phyloP scores from a whole-genome alignment of 2,888 invertebrate genomes.

The Steinernema hermaphroditum region DNA sequence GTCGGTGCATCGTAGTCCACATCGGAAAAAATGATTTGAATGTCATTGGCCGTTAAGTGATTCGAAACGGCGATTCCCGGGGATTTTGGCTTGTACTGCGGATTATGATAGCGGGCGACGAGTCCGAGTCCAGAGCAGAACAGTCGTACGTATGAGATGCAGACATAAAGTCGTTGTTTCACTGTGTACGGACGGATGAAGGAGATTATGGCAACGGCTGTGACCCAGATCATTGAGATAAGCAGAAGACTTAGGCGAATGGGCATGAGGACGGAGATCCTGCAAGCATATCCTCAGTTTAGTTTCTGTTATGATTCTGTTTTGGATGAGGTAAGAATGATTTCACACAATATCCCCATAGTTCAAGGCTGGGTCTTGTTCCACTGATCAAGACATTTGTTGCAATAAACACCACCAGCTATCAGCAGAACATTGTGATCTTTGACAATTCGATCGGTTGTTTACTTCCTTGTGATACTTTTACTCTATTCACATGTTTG shows the following conservation, averaged over 20 bases:
- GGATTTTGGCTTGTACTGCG: constrained; percentile 34
- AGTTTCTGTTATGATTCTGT: too few relatives aligned
- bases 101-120: constrained; percentile 35
- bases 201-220: constrained; percentile 15
- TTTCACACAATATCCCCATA: too few relatives aligned
- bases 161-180: constrained; percentile 26
- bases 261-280: background rate
- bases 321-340: too few relatives aligned
- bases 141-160: constrained; percentile 30
- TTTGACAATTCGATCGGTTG: too few relatives aligned
- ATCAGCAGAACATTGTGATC: too few relatives aligned
- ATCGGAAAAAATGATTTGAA: constrained; percentile 40
- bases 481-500: too few relatives aligned
- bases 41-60: constrained; percentile 41
- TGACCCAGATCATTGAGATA: background rate
- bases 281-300: background rate
- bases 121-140: constrained; percentile 38
- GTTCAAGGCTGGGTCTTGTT: too few relatives aligned
- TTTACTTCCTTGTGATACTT: too few relatives aligned
- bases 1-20: constrained; percentile 17
- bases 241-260: background rate
- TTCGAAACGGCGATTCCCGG: constrained; percentile 41
- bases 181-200: constrained; percentile 8
- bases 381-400: too few relatives aligned
- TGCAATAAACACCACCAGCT: too few relatives aligned